Evolutionary conservation across 2,888 invertebrate genomes (phyloP), one percentile per base, ranked within the genome.

Genomic region (Spodoptera exigua): DNA sequence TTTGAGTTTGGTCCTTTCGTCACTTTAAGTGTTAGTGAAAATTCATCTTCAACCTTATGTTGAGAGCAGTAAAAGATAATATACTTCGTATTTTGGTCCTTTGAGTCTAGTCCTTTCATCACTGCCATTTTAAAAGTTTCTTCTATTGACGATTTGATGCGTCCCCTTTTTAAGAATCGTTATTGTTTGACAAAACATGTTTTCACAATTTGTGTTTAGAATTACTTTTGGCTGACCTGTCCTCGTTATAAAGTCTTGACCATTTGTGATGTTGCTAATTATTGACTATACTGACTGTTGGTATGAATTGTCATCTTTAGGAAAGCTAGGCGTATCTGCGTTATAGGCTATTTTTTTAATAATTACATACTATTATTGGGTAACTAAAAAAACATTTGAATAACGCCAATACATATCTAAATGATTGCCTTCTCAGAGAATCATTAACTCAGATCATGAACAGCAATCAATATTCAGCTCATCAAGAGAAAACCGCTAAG

Each of bases 121-220:
- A 83, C 73, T 60, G 64, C 68, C 62, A 56, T 64, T 85, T 80
- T 70, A 76, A 82, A 85, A 81, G 78, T 78, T 64, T 76, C 70
- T 80, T 78, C 82, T 85, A 86, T 89, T 84, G 84, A 86, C 77
- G 82, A 92, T 93, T 93, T 75, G 92, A 85, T 83, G 79, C 91
- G 92, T 91, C 85, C 91, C 79, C 91, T 91, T 91, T 92, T 85
- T 80, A 75, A 79, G 76, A 75, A 78, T 82, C 74, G 76, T 74
- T 74, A 79, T 76, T 84, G 84, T 87, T 81, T 68, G 63, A 70
- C 68, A 73, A 71, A 69, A 78, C 74, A 60, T 66, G 77, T 85
- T 91, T 91, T 90, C 86, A 90, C 89, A 89, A 91, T 72, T 62
- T 34, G 47, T 58, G 55, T 46, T 54, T 44, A 57, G 66, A 59